Evolutionary conservation across 2,797 vertebrate species (phyloP), one percentile per base, ranked within the genome.

Genomic region (Macroramphosus scolopax): DNA sequence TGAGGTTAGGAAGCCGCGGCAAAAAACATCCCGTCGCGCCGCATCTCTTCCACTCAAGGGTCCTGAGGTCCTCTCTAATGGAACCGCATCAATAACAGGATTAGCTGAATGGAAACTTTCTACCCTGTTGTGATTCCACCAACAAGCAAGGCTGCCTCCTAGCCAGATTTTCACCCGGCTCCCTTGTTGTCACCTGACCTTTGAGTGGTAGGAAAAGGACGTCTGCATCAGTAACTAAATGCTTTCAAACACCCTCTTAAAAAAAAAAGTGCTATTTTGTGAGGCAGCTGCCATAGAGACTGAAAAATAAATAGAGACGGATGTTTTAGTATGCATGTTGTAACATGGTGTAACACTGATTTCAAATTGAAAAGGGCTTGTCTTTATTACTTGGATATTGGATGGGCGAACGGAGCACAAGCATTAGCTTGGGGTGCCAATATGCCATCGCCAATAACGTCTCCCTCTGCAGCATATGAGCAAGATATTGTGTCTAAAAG

Each of bases 81-180:
- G 63, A 78, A 63, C 64, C 52, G 36, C 67, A 76, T 80, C 70
- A 82, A 78, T 81, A 72, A 77, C 47, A 59, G 63, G 63, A 80
- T 81, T 76, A 82, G 58, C 67, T 62, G 40, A 0, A 16, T 56
- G 54, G 45, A 70, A 67, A 61, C 16, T 13, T 48, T 64, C 72
- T 55, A 58, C 57, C 77, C 63, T 37, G 52, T 61, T 53, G 54
- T 58, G 64, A 72, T 35, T 62, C 62, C 18, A 29, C 46, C 53
- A 55, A 55, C 25, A 54, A 40, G 30, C 30, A 1, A 1, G 63
- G 46, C 55, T 63, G 16, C 31, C 51, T 63, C n/a, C 20, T 15
- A 8, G 28, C 37, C 48, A 48, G n/a, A n/a, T n/a, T n/a, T n/a
- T 40, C 43, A 40, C 15, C 47, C 8, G n/a, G 26, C 31, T 46